These are phyloP conservation scores for Acrobasis consociella DNA, from an alignment of 2,888 invertebrate species.

Conservation along the genomic window DNA sequence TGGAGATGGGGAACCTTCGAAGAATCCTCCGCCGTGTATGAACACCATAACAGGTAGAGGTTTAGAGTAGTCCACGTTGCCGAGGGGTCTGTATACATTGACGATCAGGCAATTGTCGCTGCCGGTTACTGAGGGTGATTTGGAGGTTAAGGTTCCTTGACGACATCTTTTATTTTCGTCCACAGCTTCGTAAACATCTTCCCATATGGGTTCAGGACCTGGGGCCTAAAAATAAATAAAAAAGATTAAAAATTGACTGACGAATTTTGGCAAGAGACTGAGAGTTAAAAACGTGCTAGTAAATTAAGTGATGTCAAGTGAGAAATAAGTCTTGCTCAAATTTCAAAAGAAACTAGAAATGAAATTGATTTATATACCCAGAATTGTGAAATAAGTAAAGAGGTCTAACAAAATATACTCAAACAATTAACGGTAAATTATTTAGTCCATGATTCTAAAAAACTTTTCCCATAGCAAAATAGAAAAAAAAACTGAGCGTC, in stretches of 20 bases:
- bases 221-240: constrained; percentile 43
- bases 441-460: too few species aligned
- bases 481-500: too few species aligned
- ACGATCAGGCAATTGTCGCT: constrained; percentile 57
- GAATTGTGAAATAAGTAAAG: too few species aligned
- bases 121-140: constrained; percentile 39
- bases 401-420: too few species aligned
- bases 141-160: constrained; percentile 31
- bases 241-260: too few species aligned
- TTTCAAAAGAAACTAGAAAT: constrained; percentile 25
- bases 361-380: too few species aligned
- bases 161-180: constrained; percentile 49
- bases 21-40: constrained; percentile 71
- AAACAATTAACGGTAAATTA: too few species aligned
- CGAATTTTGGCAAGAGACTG: too few species aligned
- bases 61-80: constrained; percentile 32
- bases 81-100: constrained; percentile 61
- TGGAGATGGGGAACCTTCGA: constrained; percentile 53
- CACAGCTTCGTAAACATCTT: constrained; percentile 46
- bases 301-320: too few species aligned
- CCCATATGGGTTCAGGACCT: constrained; percentile 45
- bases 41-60: constrained; percentile 67
- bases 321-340: too few species aligned
- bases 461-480: too few species aligned
- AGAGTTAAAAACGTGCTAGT: too few species aligned